Evolutionary conservation across 2,888 invertebrate species (phyloP).

Genomic region (Tuta absoluta): DNA sequence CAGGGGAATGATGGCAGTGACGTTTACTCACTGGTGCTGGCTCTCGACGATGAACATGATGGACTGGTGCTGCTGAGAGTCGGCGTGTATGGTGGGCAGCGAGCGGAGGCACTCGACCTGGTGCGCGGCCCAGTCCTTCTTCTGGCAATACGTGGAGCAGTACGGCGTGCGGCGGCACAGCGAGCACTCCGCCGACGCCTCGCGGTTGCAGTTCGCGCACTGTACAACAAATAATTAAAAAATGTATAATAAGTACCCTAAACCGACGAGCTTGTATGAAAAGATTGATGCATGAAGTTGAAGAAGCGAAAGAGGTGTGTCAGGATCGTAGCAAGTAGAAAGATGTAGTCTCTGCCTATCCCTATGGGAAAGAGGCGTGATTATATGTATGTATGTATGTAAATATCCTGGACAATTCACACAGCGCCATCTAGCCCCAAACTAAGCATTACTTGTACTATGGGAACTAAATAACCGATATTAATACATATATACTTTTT

Average conservation of each 20-base stretch:
- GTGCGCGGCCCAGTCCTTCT: slow-evolving; percentile 93
- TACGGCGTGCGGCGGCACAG: slow-evolving; percentile 92
- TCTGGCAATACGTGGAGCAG: slow-evolving; percentile 94
- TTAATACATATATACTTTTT: too few species aligned
- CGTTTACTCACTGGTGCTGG: slow-evolving; percentile 73
- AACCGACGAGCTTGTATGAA: too few species aligned
- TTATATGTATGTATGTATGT: too few species aligned
- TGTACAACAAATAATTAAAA: slow-evolving; percentile 54
- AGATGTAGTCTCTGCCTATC: too few species aligned
- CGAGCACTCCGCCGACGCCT: slow-evolving; percentile 93
- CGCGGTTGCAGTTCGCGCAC: slow-evolving; percentile 95
- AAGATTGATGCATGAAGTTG: too few species aligned
- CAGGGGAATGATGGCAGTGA: neutral
- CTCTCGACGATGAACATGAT: slow-evolving; percentile 94
- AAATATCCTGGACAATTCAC: too few species aligned
- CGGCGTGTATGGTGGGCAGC: slow-evolving; percentile 76
- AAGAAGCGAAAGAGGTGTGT: too few species aligned
- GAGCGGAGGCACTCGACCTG: slow-evolving; percentile 88
- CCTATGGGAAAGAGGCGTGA: too few species aligned
- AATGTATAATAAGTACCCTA: neutral
- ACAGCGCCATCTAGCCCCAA: too few species aligned
- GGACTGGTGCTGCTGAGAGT: slow-evolving; percentile 83
- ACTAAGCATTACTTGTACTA: too few species aligned
- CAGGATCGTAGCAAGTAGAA: too few species aligned
- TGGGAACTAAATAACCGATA: too few species aligned